phyloP scores from a whole-genome alignment of 2,888 invertebrate species.

The Choreutis nemorana region DNA sequence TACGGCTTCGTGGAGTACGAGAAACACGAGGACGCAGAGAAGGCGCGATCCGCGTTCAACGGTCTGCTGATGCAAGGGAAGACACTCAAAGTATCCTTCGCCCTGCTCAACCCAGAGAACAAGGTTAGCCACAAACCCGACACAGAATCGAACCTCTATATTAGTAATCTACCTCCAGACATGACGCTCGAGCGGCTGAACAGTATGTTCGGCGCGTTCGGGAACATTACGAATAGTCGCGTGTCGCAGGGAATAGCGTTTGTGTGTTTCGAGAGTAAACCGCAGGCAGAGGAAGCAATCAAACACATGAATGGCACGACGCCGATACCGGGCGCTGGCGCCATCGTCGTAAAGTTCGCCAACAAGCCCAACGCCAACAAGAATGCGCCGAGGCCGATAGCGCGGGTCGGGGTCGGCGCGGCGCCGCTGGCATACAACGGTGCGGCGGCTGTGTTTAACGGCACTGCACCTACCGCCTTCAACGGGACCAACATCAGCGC shows the following conservation, averaged over 20 bases:
- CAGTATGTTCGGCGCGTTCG: conserved; percentile 47
- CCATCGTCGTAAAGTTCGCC: conserved; percentile 58
- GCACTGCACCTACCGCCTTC: conserved; percentile 37
- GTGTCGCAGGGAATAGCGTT: conserved; percentile 62
- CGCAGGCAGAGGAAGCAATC: conserved; percentile 58
- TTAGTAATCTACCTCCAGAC: conserved; percentile 61
- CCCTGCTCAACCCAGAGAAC: conserved; percentile 59
- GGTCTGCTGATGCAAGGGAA: conserved; percentile 62
- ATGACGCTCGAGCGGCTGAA: conserved; percentile 60
- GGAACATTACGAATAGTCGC: conserved; percentile 56
- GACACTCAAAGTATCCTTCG: conserved; percentile 61
- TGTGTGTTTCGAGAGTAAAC: conserved; percentile 54
- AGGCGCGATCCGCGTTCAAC: conserved; percentile 61
- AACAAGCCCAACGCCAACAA: conserved; percentile 57
- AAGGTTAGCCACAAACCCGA: conserved; percentile 60
- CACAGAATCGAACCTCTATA: conserved; percentile 59
- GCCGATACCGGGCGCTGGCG: conserved; percentile 48
- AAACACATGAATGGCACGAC: conserved; percentile 50
- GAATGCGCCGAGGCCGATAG: conserved; percentile 41
- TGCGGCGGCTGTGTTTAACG: conserved; percentile 46
- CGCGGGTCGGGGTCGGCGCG: conserved; percentile 32
- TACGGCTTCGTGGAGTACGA: conserved; percentile 63
- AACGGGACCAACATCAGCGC: conserved; percentile 45
- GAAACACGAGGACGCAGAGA: conserved; percentile 62
- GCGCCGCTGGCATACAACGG: conserved; percentile 47